These are phyloP conservation scores for Diglossa brunneiventris DNA, from an alignment of 2,113 vertebrate genomes.

Conservation along the genomic window DNA sequence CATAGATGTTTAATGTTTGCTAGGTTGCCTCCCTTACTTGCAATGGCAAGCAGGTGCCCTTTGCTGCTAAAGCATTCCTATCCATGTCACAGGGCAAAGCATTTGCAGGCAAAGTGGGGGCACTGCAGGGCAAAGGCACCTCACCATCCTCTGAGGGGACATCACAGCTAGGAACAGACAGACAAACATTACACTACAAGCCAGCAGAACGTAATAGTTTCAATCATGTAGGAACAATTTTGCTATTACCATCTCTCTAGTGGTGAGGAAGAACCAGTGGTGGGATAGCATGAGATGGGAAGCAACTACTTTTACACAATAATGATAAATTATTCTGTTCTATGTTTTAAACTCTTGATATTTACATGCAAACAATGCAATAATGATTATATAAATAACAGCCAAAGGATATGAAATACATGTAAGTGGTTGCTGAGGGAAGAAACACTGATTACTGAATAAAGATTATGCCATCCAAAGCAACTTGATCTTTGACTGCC, in stretches of 20 bases:
- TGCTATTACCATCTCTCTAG: background rate
- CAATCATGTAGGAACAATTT: background rate
- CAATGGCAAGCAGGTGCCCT: accelerated
- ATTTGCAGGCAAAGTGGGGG: background rate
- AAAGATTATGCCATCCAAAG: background rate
- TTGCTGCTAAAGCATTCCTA: background rate
- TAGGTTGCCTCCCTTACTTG: background rate
- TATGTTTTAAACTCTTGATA: background rate
- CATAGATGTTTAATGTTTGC: background rate
- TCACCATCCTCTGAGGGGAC: background rate
- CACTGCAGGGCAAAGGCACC: background rate
- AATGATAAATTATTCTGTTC: background rate
- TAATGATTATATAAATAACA: background rate
- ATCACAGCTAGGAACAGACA: background rate
- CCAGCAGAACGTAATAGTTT: accelerated
- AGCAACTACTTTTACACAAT: background rate
- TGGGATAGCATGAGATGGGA: accelerated
- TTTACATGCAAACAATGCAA: background rate
- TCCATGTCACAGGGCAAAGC: accelerated
- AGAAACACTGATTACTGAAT: background rate
- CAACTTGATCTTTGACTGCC: background rate
- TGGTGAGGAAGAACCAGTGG: background rate
- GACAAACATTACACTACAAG: background rate
- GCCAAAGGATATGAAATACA: background rate
- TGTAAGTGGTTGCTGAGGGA: background rate